Conservation (phyloP, 2,888 invertebrate genomes). For the Drosophila paramelanica region DNA sequence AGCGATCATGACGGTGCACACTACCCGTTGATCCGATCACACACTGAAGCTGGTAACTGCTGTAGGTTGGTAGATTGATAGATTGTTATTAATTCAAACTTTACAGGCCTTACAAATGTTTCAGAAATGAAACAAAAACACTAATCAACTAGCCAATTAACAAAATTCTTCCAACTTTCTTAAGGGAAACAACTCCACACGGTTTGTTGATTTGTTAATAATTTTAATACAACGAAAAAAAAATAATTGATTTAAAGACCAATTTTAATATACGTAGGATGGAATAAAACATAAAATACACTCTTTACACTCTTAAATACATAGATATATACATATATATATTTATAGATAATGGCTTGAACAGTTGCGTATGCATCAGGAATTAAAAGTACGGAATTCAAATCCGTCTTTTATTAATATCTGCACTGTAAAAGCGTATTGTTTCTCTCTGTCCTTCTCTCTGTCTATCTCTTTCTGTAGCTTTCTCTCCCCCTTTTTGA, state of each 20-base stretch:
- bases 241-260: too few species aligned
- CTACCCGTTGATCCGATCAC: conserved; percentile 12
- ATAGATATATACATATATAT: too few species aligned
- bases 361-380: too few species aligned
- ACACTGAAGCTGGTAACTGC: conserved; percentile 6
- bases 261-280: too few species aligned
- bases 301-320: too few species aligned
- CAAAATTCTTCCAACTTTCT: not conserved
- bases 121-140: conserved; percentile 1
- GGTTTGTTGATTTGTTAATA: too few species aligned
- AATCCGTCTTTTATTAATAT: too few species aligned
- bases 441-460: not conserved
- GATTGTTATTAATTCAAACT: conserved; percentile 39
- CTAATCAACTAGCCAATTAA: conserved; percentile 8
- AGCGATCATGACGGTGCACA: conserved; percentile 44
- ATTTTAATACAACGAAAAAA: too few species aligned
- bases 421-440: too few species aligned
- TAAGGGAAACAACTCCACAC: not conserved
- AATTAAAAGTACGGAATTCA: too few species aligned
- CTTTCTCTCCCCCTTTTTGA: not conserved
- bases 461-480: not conserved
- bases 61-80: conserved; percentile 11
- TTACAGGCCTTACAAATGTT: conserved; percentile 25
- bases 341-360: too few species aligned
- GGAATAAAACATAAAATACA: too few species aligned